A percentile compares a stretch with the other conserved stretches of the same genome.
phyloP scores from a whole-genome alignment of 2,888 invertebrate species.

The Apantesis nais region DNA sequence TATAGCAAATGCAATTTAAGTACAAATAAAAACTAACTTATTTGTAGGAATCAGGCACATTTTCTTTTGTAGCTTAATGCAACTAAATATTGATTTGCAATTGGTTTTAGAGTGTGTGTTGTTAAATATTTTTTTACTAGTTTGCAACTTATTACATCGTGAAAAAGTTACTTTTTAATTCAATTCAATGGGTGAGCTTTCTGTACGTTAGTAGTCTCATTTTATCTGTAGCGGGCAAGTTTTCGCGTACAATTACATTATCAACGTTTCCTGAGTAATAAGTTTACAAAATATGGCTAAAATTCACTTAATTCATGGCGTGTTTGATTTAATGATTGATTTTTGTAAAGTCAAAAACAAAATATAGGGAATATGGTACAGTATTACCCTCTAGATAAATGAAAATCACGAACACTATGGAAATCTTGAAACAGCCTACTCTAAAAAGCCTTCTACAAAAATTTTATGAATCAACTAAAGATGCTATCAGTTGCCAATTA shows the following conservation, averaged over 20 bases:
- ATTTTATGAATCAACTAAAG: background rate
- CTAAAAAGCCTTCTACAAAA: background rate
- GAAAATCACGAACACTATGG: background rate
- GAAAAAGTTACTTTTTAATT: background rate
- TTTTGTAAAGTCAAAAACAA: no score
- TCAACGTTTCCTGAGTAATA: no score
- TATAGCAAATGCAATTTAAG: background rate
- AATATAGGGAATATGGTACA: background rate
- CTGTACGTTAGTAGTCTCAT: no score
- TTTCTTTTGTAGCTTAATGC: background rate
- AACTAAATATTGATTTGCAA: background rate
- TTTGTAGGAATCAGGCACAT: background rate
- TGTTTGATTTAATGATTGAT: no score
- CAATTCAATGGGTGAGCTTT: background rate
- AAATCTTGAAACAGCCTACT: background rate
- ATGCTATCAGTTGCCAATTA: constrained; percentile 23
- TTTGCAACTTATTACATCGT: background rate
- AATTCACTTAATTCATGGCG: no score
- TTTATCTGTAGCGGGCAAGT: no score
- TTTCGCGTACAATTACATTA: no score
- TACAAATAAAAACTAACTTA: background rate
- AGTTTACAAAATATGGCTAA: no score
- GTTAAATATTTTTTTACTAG: background rate
- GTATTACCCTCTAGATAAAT: no score
- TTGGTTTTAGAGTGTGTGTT: background rate